These are phyloP conservation scores for Gymnocheta viridis DNA, from an alignment of 2,888 invertebrate genomes.

Conservation along the genomic window DNA sequence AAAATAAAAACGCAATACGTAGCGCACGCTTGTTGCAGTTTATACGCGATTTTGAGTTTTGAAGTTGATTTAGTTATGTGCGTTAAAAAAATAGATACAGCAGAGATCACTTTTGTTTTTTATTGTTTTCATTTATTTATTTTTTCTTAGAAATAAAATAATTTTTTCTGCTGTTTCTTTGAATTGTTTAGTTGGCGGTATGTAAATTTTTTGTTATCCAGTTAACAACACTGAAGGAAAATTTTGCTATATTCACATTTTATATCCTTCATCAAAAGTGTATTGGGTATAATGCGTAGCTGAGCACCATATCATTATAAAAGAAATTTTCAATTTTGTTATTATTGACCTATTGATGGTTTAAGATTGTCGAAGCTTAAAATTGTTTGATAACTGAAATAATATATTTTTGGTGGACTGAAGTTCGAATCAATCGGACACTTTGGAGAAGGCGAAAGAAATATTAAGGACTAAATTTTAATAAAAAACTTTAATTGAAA, in stretches of 20 bases:
- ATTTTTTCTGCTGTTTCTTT: slow-evolving; percentile 54
- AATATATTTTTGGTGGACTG: too few relatives aligned
- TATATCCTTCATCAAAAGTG: too few relatives aligned
- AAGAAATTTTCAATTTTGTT: too few relatives aligned
- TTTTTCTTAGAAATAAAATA: slow-evolving; percentile 31
- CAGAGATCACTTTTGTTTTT: slow-evolving; percentile 61
- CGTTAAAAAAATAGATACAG: slow-evolving; percentile 32
- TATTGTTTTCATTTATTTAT: slow-evolving; percentile 20
- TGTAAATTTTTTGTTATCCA: slow-evolving; percentile 62
- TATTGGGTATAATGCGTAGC: too few relatives aligned
- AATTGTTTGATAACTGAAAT: too few relatives aligned
- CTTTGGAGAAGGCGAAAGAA: too few relatives aligned
- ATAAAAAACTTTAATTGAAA: too few relatives aligned
- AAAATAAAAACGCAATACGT: slow-evolving; percentile 42
- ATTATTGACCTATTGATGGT: too few relatives aligned
- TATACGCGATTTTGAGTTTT: slow-evolving; percentile 41
- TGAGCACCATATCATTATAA: too few relatives aligned
- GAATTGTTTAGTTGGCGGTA: slow-evolving; percentile 70
- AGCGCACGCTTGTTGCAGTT: slow-evolving; percentile 52
- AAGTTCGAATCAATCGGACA: too few relatives aligned
- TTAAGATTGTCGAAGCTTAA: too few relatives aligned
- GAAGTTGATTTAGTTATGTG: slow-evolving; percentile 54
- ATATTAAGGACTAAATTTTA: too few relatives aligned
- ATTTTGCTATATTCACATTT: background rate
- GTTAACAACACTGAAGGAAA: slow-evolving; percentile 69